phyloP scores from a whole-genome alignment of 2,888 invertebrate genomes.

The Drosophila multiciliata region DNA sequence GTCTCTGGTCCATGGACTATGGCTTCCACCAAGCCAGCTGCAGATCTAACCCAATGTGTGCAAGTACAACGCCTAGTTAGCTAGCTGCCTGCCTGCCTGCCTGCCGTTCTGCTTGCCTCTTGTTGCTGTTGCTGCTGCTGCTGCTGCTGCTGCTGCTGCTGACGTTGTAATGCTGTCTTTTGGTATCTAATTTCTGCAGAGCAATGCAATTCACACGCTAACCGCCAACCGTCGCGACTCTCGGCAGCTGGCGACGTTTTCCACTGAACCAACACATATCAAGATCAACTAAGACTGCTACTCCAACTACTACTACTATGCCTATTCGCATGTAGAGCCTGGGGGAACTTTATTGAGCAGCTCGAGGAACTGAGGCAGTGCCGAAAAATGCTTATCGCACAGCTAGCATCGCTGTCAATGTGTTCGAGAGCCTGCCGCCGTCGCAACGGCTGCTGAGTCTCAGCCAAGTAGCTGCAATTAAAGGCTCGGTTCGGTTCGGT shows the following conservation, averaged over 20 bases:
- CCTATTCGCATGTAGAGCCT: neutral
- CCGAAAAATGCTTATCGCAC: slow-evolving; percentile 54
- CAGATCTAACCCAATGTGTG: slow-evolving; percentile 13
- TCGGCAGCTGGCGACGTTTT: slow-evolving; percentile 44
- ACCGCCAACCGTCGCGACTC: slow-evolving; percentile 6
- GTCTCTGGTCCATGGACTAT: slow-evolving; percentile 16
- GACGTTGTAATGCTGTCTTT: slow-evolving; percentile 32
- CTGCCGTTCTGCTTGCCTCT: neutral
- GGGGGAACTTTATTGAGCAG: neutral
- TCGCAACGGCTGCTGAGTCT: neutral
- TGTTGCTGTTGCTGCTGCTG: slow-evolving; percentile 1
- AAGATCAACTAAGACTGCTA: slow-evolving; percentile 28
- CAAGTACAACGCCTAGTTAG: slow-evolving; percentile 58
- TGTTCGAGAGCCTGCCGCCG: slow-evolving; percentile 19
- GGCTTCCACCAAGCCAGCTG: slow-evolving; percentile 24
- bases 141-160: slow-evolving; percentile 1
- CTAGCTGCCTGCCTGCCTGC: slow-evolving; percentile 13
- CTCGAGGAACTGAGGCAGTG: slow-evolving; percentile 14
- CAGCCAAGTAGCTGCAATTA: slow-evolving; percentile 49
- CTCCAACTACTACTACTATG: neutral
- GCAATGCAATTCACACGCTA: slow-evolving; percentile 68
- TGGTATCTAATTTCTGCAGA: slow-evolving; percentile 67
- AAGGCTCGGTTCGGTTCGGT: slow-evolving; percentile 39
- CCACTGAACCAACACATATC: slow-evolving; percentile 50
- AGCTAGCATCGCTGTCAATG: slow-evolving; percentile 51